These are phyloP conservation scores for Limnephilus marmoratus DNA, from an alignment of 2,888 invertebrate species.

Conservation along the genomic window DNA sequence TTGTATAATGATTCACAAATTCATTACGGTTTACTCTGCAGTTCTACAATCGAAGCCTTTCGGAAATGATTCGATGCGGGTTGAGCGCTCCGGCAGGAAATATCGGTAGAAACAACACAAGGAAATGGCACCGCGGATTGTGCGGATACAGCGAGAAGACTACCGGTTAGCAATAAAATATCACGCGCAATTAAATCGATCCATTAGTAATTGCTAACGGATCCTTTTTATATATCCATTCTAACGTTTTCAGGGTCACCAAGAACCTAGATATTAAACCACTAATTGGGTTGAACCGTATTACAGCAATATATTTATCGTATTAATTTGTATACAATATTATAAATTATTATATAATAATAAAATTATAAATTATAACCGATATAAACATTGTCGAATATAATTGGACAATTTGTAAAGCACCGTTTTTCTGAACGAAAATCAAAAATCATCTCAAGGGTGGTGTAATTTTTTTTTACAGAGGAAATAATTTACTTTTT, in stretches of 20 bases:
- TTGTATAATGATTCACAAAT: no score
- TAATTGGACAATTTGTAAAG: no score
- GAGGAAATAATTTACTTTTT: no score
- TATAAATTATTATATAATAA: no score
- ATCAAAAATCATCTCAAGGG: no score
- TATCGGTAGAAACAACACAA: not conserved
- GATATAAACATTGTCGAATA: no score
- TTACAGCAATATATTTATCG: not conserved
- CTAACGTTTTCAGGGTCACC: not conserved
- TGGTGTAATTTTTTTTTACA: no score
- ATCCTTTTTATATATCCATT: not conserved
- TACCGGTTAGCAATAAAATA: not conserved
- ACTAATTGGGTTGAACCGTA: not conserved
- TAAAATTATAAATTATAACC: no score
- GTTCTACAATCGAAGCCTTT: not conserved
- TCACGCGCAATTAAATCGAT: not conserved
- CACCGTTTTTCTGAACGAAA: no score
- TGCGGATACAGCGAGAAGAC: not conserved
- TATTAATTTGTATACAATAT: not conserved
- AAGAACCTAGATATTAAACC: not conserved
- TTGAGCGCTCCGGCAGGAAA: not conserved
- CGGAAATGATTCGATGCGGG: not conserved
- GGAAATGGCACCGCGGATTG: not conserved
- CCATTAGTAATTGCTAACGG: not conserved
- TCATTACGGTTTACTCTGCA: not conserved